Conservation (phyloP, 2,113 vertebrate genomes). For the Jaculus jaculus region DNA sequence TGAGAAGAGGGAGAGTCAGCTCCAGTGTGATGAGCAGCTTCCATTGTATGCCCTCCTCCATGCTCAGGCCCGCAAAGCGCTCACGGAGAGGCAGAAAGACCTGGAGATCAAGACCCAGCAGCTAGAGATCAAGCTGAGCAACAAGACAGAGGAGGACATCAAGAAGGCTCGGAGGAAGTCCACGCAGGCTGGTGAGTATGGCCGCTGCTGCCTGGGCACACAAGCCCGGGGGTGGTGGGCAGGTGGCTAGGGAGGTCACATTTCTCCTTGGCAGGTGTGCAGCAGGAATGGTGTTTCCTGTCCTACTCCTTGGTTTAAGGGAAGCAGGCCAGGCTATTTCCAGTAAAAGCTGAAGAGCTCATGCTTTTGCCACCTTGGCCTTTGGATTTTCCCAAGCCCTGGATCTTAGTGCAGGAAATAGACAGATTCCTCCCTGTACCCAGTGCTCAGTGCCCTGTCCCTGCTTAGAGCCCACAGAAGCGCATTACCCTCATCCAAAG, state of each 20-base stretch:
- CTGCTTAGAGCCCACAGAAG: background rate
- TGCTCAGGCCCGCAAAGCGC: constrained; percentile 92
- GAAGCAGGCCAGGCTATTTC: background rate
- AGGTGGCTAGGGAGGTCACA: rapidly evolving
- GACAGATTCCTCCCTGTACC: background rate
- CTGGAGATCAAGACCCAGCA: constrained; percentile 98
- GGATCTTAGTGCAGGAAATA: background rate
- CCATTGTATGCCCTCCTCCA: background rate
- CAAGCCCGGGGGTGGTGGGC: rapidly evolving
- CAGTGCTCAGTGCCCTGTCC: background rate
- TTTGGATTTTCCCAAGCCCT: background rate
- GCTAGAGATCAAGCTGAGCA: constrained; percentile 96
- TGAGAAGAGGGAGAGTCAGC: background rate
- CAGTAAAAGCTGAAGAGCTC: background rate
- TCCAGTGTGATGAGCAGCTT: background rate
- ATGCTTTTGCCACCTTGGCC: background rate
- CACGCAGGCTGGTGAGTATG: constrained; percentile 93
- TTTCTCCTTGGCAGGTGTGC: no score
- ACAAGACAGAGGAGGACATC: constrained; percentile 98
- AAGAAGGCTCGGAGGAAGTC: constrained; percentile 98
- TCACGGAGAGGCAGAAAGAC: constrained; percentile 96
- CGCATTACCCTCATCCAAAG: background rate
- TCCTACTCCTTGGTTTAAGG: background rate
- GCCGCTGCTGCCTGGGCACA: rapidly evolving
- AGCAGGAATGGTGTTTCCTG: background rate